Base-by-base conservation (phyloP, 2,888 invertebrate genomes). In the Mimumesa dahlbomi region DNA sequence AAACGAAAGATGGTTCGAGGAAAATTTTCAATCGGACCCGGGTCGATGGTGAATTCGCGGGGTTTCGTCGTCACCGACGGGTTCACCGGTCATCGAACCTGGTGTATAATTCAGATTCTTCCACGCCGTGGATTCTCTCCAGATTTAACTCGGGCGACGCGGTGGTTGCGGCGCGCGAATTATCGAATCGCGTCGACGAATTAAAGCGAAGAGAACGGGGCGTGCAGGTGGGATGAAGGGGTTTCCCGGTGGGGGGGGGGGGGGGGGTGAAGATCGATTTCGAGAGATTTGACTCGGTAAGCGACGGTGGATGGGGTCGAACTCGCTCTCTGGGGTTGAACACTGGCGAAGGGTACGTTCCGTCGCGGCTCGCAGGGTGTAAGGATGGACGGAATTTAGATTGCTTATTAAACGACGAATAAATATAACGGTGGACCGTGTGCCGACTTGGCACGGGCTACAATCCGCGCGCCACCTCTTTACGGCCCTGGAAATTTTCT, bases 341-440 rank as follows among this genome's bases (percentile, higher is more conserved):
- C 53, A n/a, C n/a, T 36, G 40, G 16, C 25, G 36, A 38, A 38
- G 53, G 48, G 49, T 54, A 66, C 54, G 63, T 54, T 74, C 42
- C 65, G 40, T 57, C 49, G 73, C 58, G 67, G 45, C 34, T 64
- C 57, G 57, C 46, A 58, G 50, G 67, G 66, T 62, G 75, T 81
- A 80, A 84, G 82, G 84, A 86, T 82, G 84, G 84, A 86, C 82
- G 83, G 88, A 87, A 88, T 88, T 88, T 88, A 87, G 86, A 88
- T 88, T 88, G 88, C 87, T 88, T 87, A 88, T 88, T 87, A 87
- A 87, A 84, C 82, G 80, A 56, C 83, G 84, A 86, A 87, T 85
- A 85, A 88, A 88, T n/a, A n/a, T 87, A 87, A 87, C 82, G 82
- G 75, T 65, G 63, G 68, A n/a, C n/a, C n/a, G 57, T 61, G 58